Base-by-base conservation (phyloP, 2,797 vertebrate genomes). In the Salmo trutta region DNA sequence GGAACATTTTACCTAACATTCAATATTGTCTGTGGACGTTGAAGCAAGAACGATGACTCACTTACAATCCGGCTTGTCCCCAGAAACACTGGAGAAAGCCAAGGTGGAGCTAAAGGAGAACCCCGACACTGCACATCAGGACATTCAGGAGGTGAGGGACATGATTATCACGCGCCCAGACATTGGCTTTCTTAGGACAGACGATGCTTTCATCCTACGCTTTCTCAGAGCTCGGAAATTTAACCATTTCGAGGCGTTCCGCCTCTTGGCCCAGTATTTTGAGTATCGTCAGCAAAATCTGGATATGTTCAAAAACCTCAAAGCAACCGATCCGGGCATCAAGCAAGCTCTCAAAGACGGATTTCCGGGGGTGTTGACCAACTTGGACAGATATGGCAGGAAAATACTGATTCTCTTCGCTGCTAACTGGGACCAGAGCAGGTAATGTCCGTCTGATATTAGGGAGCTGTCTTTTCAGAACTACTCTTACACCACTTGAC, bases 281-380 rank as follows among this genome's bases (percentile, higher is more conserved):
- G 98, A 99, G 87, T 99, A 99, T 89, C 91, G 98, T 24, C 98
- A 99, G 89, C 98, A 99, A 92, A 99, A 99, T 91, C 95, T 99
- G 91, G 98, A 99, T 90, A 99, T 99, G 98, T 99, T 99, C 93
- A 99, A 99, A 92, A 99, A 98, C 95, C 96, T 99, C 90, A 99
- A 99, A 90, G 95, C 98, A 85, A 99, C 97, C 0, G 98, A 99
- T 88, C 98, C 97, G 0, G 98, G 98, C 52, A 99, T 99, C 92
- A 99, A 99, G 78, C 98, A 99, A 90, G 98, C 98, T 0, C 94
- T 99, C 82, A 99, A 98, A 91, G 98, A 99, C 56, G 98, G 98
- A 1, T 99, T 99, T 80, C 98, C 98, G 0, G 98, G 98, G 0
- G 98, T 98, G 71, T 94, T 99, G 51, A 96, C 97, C 84, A 97